Evolutionary conservation across 2,888 invertebrate species (phyloP), one percentile per base, ranked within the genome.

Genomic region (Harpalus rufipes): DNA sequence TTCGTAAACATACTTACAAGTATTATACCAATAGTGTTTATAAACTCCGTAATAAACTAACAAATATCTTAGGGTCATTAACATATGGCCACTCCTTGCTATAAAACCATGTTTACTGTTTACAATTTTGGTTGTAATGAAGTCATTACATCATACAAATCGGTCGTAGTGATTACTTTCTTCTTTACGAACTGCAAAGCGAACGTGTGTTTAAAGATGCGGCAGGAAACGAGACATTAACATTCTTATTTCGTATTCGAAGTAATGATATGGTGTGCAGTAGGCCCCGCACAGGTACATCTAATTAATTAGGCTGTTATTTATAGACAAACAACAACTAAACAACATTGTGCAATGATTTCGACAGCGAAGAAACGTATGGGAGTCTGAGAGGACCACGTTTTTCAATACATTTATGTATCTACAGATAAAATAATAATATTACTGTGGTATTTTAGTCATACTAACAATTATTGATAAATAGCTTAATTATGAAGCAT

Each of bases 141-240:
- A 63, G 63, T 3, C 63, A 63, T 63, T 63, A 63, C 25, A 63
- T 63, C 18, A 10, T 25, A 25, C 18, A 59, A 59, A 59, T 18
- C 59, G n/a, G 56, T 59, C 6, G 1, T 4, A 16, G 59, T 59
- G 16, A 14, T 59, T 59, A 14, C 16, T 14, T 32, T 32, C 16
- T 59, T 68, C 68, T 68, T 68, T 68, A 68, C 68, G 68, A 68
- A 68, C 32, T 68, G 68, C 68, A 39, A 68, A 68, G 68, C 5
- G 68, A 68, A 68, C 25, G 68, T 5, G 68, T 32, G 14, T 32
- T 68, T 68, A 68, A 32, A 39, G 68, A n/a, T 32, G 21, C 32
- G 25, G 12, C 63, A 68, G 68, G 68, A 68, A 68, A 39, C 68
- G 14, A 14, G 12, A 68, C 68, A 68, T 68, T 68, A 68, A 68